Base-by-base conservation (phyloP, 2,113 vertebrate genomes). In the Burhinus bistriatus region DNA sequence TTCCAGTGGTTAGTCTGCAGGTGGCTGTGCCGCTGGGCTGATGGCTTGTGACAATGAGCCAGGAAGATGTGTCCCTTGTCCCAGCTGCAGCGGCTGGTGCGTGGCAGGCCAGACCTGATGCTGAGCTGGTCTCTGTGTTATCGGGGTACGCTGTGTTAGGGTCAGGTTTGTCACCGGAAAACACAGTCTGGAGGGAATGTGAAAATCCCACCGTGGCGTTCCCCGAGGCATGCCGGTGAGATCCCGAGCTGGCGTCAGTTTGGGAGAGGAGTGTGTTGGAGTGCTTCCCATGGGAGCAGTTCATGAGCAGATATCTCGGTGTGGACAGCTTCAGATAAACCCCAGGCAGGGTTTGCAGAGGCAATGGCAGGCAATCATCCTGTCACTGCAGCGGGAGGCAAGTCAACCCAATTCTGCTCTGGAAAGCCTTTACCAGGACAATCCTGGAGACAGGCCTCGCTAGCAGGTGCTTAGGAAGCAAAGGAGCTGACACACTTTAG, bases 171-270 rank as follows among this genome's bases (percentile, higher is more conserved):
- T 45, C 11, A 15, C 85, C 83, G 71, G 83, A 36, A 75, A 29
- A 23, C 7, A 3, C 18, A 14, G 61, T 6, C 62, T 38, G 72
- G 42, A 58, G 44, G 36, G 45, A 57, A 57, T 3, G 19, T 32
- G 75, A 20, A 49, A 57, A 59, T 61, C 11, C 73, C 55, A 6
- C 15, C 0, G 0, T 7, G 18, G 66, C 17, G 42, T 23, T 57
- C 29, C 32, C 26, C 10, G 2, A 9, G 6, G 32, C 9, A 1
- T 6, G 27, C 11, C 1, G 1, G 30, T 4, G 68, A 20, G 75
- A 66, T 13, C 42, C 75, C 0, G 4, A 27, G 36, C 40, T 57
- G 83, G 47, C 0, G 1, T 1, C 0, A 0, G 14, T 32, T 11
- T 1, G 21, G 47, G 13, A 57, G 38, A 19, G 62, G 68, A 38